Base-by-base conservation (phyloP, 2,113 vertebrate genomes). In the Setophaga petechia region DNA sequence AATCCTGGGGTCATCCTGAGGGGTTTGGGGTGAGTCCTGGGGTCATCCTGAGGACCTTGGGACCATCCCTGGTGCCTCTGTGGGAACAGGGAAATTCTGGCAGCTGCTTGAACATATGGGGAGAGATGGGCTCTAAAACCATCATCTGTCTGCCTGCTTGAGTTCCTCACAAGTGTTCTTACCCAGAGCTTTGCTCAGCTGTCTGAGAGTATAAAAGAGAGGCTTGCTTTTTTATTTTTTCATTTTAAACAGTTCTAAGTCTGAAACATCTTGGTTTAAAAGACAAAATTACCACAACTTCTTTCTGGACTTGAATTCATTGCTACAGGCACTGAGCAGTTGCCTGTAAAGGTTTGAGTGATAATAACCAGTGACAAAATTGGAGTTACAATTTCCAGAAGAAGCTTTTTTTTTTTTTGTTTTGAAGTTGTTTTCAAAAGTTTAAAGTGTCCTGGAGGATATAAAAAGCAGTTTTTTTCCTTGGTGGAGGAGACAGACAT, bases 41-140 rank as follows among this genome's bases (percentile, higher is more conserved):
- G 88, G 67, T 74, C 85, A 67, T 59, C 65, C 18, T 21, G 35
- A 76, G 84, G 51, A 66, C 18, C 12, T 67, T 25, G 74, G 72
- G 87, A 52, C 61, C 54, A 2, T 79, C 58, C 41, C 71, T 69
- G 74, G n/a, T 30, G 71, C 72, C 65, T 76, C 74, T 23, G 49
- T 7, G 10, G 14, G 80, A 66, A 74, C 7, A 2, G 68, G 43
- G 90, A 75, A 59, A 25, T 73, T 92, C 52, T 82, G 28, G 96
- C 96, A 96, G 94, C 95, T 95, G 94, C 79, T 66, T 58, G 92
- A 97, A 47, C 92, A 93, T 94, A 90, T 94, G 92, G 89, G 59
- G 51, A 39, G 86, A 93, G 86, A 85, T 78, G 86, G 90, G 86
- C 95, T 95, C 86, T 92, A 62, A 90, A 94, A 86, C 80, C 88